Percentiles rank a stretch among this genome's conserved stretches.
phyloP scores from a whole-genome alignment of 2,888 invertebrate genomes.

The Balanococcus diminutus region DNA sequence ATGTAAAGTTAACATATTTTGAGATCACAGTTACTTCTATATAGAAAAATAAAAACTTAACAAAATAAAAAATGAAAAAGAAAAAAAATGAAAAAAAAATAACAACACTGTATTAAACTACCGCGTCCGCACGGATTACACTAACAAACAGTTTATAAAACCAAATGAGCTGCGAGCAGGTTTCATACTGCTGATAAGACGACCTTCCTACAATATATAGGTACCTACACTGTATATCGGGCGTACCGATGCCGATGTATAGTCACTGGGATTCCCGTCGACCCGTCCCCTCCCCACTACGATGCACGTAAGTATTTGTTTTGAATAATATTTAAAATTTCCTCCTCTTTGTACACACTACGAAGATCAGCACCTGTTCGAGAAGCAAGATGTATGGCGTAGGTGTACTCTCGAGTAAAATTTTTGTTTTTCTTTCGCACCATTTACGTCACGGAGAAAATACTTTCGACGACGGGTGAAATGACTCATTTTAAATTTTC shows the following conservation, averaged over 20 bases:
- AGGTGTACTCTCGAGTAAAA: not conserved
- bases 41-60: slow-evolving; percentile 10
- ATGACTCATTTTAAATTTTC: not conserved
- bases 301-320: no score
- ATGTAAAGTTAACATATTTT: slow-evolving; percentile 18
- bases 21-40: slow-evolving; percentile 11
- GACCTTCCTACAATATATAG: slow-evolving; percentile 48
- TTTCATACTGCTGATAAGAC: slow-evolving; percentile 52
- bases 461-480: not conserved
- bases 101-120: not conserved
- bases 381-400: not conserved
- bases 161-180: slow-evolving; percentile 28
- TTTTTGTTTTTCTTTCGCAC: not conserved
- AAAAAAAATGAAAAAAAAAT: not conserved
- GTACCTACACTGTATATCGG: not conserved
- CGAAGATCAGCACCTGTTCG: not conserved
- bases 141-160: not conserved
- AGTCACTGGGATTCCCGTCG: slow-evolving; percentile 13
- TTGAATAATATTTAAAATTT: not conserved
- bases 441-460: not conserved
- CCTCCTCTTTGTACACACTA: not conserved
- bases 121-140: not conserved
- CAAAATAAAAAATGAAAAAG: not conserved
- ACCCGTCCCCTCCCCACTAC: not conserved
- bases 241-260: not conserved